Evolutionary conservation across 2,797 vertebrate genomes (phyloP).

Genomic region (Peromyscus melanophrys): DNA sequence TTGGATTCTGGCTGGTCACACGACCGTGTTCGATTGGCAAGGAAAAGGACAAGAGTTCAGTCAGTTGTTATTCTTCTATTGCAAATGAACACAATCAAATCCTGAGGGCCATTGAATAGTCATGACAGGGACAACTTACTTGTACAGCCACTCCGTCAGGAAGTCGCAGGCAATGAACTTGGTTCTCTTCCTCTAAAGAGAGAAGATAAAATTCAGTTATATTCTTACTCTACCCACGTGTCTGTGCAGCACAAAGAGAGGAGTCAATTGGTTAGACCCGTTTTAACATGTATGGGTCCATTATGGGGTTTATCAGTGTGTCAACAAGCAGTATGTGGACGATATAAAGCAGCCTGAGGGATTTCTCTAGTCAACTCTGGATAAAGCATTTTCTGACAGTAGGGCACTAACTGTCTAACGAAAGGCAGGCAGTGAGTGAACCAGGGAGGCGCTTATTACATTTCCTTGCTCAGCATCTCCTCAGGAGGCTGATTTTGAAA

Average conservation of each 20-base stretch:
- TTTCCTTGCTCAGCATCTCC: background rate
- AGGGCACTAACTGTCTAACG: background rate
- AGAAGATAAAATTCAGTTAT: conserved; percentile 86
- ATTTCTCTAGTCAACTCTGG: conserved; percentile 59
- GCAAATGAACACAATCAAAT: conserved; percentile 70
- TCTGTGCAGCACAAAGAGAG: conserved; percentile 71
- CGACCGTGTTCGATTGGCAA: conserved; percentile 56
- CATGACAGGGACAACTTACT: conserved; percentile 91
- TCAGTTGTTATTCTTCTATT: conserved; percentile 70
- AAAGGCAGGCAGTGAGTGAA: background rate
- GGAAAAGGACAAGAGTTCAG: conserved; percentile 75
- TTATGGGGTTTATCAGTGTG: conserved; percentile 64
- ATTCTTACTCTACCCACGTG: conserved; percentile 71
- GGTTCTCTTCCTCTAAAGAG: conserved; percentile 93
- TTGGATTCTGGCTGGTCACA: conserved; percentile 91
- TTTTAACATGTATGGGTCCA: conserved; percentile 76
- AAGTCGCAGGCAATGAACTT: conserved; percentile 95
- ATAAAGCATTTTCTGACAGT: background rate
- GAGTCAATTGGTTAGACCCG: conserved; percentile 70
- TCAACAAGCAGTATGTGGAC: conserved; percentile 46
- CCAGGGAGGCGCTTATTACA: background rate
- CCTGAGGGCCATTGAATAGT: conserved; percentile 60
- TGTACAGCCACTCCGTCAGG: conserved; percentile 96
- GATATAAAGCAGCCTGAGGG: conserved; percentile 69
- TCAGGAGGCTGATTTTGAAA: background rate